These are phyloP conservation scores for Zaprionus davidi DNA, from an alignment of 1,140 invertebrate genomes.

Conservation along the genomic window DNA sequence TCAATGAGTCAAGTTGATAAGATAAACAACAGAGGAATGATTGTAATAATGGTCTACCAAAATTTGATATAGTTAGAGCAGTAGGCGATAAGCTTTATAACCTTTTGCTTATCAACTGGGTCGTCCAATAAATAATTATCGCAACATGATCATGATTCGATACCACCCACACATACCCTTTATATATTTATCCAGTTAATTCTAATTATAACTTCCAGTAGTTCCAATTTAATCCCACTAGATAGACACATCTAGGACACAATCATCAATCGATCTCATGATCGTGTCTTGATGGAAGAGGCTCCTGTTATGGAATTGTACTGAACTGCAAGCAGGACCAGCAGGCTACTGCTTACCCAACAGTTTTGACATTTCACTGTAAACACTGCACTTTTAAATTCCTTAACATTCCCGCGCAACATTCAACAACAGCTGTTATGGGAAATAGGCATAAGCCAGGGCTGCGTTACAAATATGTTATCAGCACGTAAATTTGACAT, in stretches of 20 bases:
- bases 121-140: constrained; percentile 31
- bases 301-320: no score
- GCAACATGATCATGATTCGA: background rate
- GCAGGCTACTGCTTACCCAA: background rate
- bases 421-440: background rate
- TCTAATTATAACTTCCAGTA: no score
- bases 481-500: background rate
- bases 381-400: background rate
- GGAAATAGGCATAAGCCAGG: constrained; percentile 24
- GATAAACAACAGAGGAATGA: constrained; percentile 33
- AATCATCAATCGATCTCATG: no score
- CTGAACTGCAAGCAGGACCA: no score
- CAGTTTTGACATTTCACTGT: no score
- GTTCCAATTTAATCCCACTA: no score
- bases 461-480: background rate
- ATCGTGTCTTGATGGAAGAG: no score
- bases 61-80: background rate
- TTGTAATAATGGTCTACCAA: constrained; percentile 15
- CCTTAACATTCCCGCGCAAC: constrained; percentile 3
- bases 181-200: background rate
- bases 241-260: no score
- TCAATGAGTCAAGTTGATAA: constrained; percentile 35
- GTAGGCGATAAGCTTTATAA: constrained; percentile 10
- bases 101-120: constrained; percentile 11
- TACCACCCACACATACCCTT: background rate